Evolutionary conservation across 1,140 invertebrate species (phyloP).

Genomic region (Chrysopa pallens): DNA sequence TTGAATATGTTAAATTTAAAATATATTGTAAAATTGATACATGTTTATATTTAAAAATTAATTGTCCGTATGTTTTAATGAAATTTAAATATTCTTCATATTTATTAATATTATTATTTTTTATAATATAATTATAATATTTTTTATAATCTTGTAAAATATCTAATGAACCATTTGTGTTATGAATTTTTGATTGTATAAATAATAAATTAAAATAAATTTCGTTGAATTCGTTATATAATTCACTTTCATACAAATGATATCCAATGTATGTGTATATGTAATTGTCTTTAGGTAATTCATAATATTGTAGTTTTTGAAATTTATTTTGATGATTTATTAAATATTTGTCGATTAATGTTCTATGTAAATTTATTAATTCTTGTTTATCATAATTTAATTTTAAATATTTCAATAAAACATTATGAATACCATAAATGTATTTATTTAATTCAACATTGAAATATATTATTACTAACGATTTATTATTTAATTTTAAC

Average conservation of each 20-base stretch:
- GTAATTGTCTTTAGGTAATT: slow-evolving; percentile 21
- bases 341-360: slow-evolving; percentile 16
- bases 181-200: slow-evolving; percentile 19
- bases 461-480: slow-evolving; percentile 16
- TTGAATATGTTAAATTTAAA: neutral
- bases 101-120: neutral
- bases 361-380: slow-evolving; percentile 13
- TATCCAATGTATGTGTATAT: slow-evolving; percentile 23
- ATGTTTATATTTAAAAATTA: too few species aligned
- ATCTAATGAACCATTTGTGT: slow-evolving; percentile 18
- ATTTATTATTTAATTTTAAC: slow-evolving; percentile 19
- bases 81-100: neutral
- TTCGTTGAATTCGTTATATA: slow-evolving; percentile 13
- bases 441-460: slow-evolving; percentile 13
- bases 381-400: slow-evolving; percentile 5
- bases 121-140: slow-evolving; percentile 17
- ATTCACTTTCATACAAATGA: slow-evolving; percentile 19
- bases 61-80: too few species aligned
- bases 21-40: neutral
- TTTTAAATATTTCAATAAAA: slow-evolving; percentile 19
- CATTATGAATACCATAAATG: slow-evolving; percentile 22
- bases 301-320: too few species aligned
- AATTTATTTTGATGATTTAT: slow-evolving; percentile 6
- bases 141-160: slow-evolving; percentile 19
- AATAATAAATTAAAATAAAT: slow-evolving; percentile 22